Evolutionary conservation across 1,140 invertebrate species (phyloP).

Genomic region (Neelides sp.): DNA sequence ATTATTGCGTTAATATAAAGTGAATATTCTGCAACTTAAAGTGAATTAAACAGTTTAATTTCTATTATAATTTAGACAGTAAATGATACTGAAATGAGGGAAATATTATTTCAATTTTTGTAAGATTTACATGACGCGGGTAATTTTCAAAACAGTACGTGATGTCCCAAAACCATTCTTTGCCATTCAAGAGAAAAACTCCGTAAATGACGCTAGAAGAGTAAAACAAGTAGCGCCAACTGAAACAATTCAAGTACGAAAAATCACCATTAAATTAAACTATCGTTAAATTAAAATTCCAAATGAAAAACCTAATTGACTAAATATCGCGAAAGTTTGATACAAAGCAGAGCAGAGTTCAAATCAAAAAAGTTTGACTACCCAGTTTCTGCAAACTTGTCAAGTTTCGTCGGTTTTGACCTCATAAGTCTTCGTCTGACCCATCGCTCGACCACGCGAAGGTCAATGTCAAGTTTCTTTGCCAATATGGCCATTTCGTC

Average conservation of each 20-base stretch:
- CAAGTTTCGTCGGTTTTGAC: conserved; percentile 72
- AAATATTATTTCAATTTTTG: conserved; percentile 7
- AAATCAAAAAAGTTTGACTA: too few species aligned
- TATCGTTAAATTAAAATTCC: too few species aligned
- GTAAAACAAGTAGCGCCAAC: conserved; percentile 83
- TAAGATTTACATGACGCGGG: conserved; percentile 37
- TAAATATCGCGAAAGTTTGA: neutral
- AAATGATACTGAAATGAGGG: too few species aligned
- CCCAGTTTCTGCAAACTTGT: conserved; percentile 83
- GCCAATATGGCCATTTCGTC: conserved; percentile 60
- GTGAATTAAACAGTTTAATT: too few species aligned
- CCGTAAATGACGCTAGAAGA: conserved; percentile 70
- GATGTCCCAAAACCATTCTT: conserved; percentile 88
- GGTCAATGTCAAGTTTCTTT: conserved; percentile 73
- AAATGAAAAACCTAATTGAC: too few species aligned
- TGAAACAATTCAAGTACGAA: too few species aligned
- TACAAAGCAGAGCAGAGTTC: too few species aligned
- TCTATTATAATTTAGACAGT: too few species aligned
- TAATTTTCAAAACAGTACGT: conserved; percentile 78
- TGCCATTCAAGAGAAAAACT: conserved; percentile 71
- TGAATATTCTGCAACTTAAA: too few species aligned
- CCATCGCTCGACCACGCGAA: conserved; percentile 81
- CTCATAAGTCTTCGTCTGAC: conserved; percentile 62
- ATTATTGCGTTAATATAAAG: too few species aligned
- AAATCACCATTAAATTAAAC: too few species aligned